A percentile compares a stretch with the other conserved stretches of the same genome.
phyloP scores from a whole-genome alignment of 1,140 invertebrate genomes.

The Grapholita molesta region DNA sequence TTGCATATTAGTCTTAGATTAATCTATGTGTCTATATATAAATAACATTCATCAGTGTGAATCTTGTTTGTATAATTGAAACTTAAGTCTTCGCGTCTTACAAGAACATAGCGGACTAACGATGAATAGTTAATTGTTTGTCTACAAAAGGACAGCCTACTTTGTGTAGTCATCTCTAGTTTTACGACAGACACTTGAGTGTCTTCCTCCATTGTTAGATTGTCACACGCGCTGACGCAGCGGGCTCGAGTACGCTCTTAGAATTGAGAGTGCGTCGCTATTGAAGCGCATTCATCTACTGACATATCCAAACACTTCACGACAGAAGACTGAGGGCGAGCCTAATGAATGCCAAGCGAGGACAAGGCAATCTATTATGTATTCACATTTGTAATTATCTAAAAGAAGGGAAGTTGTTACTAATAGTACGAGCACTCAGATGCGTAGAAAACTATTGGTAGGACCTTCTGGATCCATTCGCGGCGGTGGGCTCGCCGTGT shows the following conservation, averaged over 20 bases:
- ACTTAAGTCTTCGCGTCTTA: conserved; percentile 31
- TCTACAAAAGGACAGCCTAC: conserved; percentile 55
- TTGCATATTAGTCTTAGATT: conserved; percentile 28
- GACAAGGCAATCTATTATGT: conserved; percentile 10
- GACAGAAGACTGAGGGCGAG: conserved; percentile 8
- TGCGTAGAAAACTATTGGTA: background rate
- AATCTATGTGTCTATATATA: conserved; percentile 2
- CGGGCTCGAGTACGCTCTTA: conserved; percentile 25
- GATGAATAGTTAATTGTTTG: conserved; percentile 62
- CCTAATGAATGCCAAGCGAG: conserved; percentile 17
- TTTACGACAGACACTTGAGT: conserved; percentile 65
- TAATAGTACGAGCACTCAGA: background rate
- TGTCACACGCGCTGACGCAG: conserved; percentile 49
- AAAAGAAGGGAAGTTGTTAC: conserved; percentile 13
- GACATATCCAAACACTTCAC: conserved; percentile 16
- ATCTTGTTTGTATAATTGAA: background rate
- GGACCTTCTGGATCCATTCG: conserved; percentile 13
- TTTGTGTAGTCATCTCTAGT: conserved; percentile 59
- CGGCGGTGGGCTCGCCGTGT: conserved; percentile 47
- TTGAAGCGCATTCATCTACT: conserved; percentile 29
- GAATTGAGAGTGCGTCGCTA: conserved; percentile 28
- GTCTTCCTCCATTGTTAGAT: conserved; percentile 37
- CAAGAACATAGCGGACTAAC: conserved; percentile 40
- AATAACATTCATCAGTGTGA: conserved; percentile 10
- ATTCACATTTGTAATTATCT: conserved; percentile 16